Percentiles rank a stretch among this genome's conserved stretches.
Conservation (phyloP, 2,113 vertebrate species). For the Oncorhynchus tshawytscha region DNA sequence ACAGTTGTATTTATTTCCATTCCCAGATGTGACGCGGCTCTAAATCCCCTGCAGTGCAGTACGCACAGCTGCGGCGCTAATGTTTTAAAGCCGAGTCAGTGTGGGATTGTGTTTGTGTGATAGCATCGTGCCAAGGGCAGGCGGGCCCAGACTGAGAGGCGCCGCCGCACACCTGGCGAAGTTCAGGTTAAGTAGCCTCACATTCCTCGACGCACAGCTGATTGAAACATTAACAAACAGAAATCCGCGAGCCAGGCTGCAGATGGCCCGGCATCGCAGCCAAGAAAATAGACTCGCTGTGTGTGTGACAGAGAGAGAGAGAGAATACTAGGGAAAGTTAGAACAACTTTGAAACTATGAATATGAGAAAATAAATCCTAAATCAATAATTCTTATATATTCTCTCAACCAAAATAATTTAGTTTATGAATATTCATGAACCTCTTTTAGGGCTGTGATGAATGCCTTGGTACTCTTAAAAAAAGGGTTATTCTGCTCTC, state of each 20-base stretch:
- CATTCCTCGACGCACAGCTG: conserved; percentile 92
- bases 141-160: conserved; percentile 89
- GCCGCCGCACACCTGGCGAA: conserved; percentile 94
- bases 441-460: too few species aligned
- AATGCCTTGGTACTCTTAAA: too few species aligned
- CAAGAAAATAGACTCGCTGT: conserved; percentile 63
- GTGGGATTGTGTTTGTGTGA: conserved; percentile 80
- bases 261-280: conserved; percentile 86
- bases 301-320: conserved; percentile 1
- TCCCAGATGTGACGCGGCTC: background rate
- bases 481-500: too few species aligned
- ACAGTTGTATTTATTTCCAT: background rate
- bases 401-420: too few species aligned
- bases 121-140: conserved; percentile 86
- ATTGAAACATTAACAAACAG: conserved; percentile 95
- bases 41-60: conserved; percentile 71
- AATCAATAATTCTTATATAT: too few species aligned
- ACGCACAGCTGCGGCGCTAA: conserved; percentile 78
- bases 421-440: too few species aligned
- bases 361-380: too few species aligned
- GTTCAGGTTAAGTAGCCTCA: conserved; percentile 93
- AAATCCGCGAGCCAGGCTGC: conserved; percentile 84
- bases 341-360: too few species aligned
- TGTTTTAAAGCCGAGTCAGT: conserved; percentile 65
- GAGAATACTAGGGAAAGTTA: too few species aligned